These are phyloP conservation scores for Zapus hudsonius DNA, from an alignment of 2,113 vertebrate genomes.

Conservation along the genomic window DNA sequence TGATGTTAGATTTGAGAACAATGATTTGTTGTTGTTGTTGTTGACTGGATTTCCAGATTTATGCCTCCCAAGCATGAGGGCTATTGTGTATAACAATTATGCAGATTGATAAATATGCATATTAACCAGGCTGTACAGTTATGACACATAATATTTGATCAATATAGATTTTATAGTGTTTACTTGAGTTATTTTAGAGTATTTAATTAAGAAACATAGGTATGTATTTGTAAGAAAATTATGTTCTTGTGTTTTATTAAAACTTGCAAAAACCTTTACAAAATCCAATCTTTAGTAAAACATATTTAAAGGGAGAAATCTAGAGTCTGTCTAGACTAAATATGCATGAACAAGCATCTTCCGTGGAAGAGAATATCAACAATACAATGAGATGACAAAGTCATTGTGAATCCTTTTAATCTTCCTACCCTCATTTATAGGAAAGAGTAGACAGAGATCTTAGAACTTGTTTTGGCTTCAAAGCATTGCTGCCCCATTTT, in stretches of 20 bases:
- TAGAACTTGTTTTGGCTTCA: background rate
- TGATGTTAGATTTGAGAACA: background rate
- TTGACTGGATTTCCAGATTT: background rate
- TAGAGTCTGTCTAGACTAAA: background rate
- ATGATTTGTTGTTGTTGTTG: background rate
- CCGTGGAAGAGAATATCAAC: background rate
- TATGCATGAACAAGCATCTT: background rate
- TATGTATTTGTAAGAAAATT: background rate
- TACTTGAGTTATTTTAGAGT: background rate
- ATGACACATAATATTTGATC: background rate
- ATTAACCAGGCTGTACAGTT: background rate
- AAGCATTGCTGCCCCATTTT: background rate
- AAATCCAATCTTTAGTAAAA: background rate
- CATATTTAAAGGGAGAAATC: background rate
- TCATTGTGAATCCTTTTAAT: background rate
- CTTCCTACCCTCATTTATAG: background rate
- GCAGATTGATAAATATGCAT: slow-evolving; percentile 7
- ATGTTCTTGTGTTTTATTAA: background rate
- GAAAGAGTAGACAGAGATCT: background rate
- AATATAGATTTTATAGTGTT: background rate
- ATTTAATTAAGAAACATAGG: background rate
- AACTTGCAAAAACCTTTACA: background rate
- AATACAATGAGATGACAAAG: background rate
- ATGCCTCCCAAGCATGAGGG: background rate
- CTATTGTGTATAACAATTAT: background rate